Evolutionary conservation across 2,113 vertebrate genomes (phyloP).

Genomic region (Spizaetus ornatus): DNA sequence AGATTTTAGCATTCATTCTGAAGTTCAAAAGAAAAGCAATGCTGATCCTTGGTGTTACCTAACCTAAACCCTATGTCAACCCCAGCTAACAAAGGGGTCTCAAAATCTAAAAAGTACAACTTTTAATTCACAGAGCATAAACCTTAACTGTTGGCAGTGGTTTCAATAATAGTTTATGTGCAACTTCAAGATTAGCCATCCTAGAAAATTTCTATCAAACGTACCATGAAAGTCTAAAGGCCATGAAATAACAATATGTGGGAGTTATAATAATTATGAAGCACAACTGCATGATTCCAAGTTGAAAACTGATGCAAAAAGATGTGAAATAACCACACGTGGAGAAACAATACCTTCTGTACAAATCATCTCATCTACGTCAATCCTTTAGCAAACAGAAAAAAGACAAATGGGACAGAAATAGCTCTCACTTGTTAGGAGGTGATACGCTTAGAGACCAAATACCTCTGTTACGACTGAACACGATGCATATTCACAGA

Average conservation of each 20-base stretch:
- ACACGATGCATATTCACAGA: neutral
- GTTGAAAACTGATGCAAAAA: neutral
- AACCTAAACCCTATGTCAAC: neutral
- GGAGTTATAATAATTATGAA: neutral
- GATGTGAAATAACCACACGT: neutral
- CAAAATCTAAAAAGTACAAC: neutral
- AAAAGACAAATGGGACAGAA: neutral
- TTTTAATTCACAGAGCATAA: neutral
- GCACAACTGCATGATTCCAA: neutral
- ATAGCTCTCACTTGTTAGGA: neutral
- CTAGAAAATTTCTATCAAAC: neutral
- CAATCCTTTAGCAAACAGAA: conserved; percentile 9
- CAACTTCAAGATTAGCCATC: neutral
- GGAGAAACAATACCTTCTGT: neutral
- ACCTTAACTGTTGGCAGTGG: neutral
- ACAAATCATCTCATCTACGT: neutral
- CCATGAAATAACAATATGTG: rapidly evolving
- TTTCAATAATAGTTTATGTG: neutral
- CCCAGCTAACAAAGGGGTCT: neutral
- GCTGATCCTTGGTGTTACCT: rapidly evolving
- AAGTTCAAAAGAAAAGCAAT: neutral
- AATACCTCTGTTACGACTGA: neutral
- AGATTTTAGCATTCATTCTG: neutral
- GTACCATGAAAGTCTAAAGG: neutral
- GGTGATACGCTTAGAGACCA: rapidly evolving